A percentile compares a stretch with the other conserved stretches of the same genome.
Evolutionary conservation across 2,797 vertebrate genomes (phyloP).

Genomic region (Syngnathus acus): DNA sequence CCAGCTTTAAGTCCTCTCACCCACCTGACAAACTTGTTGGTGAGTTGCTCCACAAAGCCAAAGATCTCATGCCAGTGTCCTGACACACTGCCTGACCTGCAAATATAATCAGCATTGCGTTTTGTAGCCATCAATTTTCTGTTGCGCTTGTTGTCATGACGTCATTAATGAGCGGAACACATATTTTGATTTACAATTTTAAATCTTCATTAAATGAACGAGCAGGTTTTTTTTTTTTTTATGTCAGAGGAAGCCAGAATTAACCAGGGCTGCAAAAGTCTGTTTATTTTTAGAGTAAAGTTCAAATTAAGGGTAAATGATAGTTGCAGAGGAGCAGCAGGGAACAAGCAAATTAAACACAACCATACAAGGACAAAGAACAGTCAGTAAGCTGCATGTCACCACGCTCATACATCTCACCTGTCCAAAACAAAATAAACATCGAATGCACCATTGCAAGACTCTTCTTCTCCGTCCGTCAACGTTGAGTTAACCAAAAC

Average conservation of each 20-base stretch:
- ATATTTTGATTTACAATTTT: too few relatives aligned
- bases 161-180: too few relatives aligned
- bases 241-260: too few relatives aligned
- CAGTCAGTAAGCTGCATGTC: constrained; percentile 6
- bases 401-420: constrained; percentile 44
- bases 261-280: too few relatives aligned
- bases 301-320: not conserved
- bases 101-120: constrained; percentile 1
- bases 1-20: not conserved
- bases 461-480: constrained; percentile 63
- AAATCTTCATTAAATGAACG: too few relatives aligned
- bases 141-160: too few relatives aligned
- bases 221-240: too few relatives aligned
- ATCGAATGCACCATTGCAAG: constrained; percentile 85
- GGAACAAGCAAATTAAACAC: constrained; percentile 37
- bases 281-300: not conserved
- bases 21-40: constrained; percentile 89
- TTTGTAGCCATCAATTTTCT: too few relatives aligned
- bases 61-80: constrained; percentile 88
- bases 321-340: not conserved
- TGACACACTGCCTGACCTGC: constrained; percentile 86
- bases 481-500: constrained; percentile 13
- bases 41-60: constrained; percentile 84
- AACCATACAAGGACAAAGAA: constrained; percentile 61
- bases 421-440: constrained; percentile 91